Conservation (phyloP, 2,888 invertebrate genomes). For the Timema podura region DNA sequence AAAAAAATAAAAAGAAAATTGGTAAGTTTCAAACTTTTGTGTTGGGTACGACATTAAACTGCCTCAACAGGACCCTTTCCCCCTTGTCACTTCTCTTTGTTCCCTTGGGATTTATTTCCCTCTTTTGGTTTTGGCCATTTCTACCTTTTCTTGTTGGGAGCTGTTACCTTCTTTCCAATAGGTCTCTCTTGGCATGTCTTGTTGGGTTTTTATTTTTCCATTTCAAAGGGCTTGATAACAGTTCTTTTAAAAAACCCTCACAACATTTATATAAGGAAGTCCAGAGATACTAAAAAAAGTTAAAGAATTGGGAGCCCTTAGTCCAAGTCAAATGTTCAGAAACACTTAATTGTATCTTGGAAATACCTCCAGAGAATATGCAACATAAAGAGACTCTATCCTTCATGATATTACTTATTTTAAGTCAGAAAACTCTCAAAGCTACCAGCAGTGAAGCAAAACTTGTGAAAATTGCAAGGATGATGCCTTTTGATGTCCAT, state of each 20-base stretch:
- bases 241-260: neutral
- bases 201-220: no score
- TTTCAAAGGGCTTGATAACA: no score
- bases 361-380: constrained; percentile 6
- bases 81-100: no score
- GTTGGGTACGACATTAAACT: no score
- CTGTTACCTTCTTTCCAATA: no score
- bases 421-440: constrained; percentile 1
- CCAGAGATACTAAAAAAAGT: constrained; percentile 7
- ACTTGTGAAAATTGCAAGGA: constrained; percentile 4
- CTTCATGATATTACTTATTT: constrained; percentile 6
- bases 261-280: constrained; percentile 3
- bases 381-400: neutral
- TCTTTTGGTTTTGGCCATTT: no score
- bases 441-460: neutral
- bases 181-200: no score
- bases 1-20: no score
- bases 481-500: constrained; percentile 7
- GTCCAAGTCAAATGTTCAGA: neutral
- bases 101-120: no score
- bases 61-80: no score
- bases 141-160: no score
- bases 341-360: constrained; percentile 7
- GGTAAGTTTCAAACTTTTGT: no score
- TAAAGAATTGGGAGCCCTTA: constrained; percentile 2